A percentile compares a stretch with the other conserved stretches of the same genome.
phyloP scores from a whole-genome alignment of 2,888 invertebrate genomes.

The Polia nebulosa region DNA sequence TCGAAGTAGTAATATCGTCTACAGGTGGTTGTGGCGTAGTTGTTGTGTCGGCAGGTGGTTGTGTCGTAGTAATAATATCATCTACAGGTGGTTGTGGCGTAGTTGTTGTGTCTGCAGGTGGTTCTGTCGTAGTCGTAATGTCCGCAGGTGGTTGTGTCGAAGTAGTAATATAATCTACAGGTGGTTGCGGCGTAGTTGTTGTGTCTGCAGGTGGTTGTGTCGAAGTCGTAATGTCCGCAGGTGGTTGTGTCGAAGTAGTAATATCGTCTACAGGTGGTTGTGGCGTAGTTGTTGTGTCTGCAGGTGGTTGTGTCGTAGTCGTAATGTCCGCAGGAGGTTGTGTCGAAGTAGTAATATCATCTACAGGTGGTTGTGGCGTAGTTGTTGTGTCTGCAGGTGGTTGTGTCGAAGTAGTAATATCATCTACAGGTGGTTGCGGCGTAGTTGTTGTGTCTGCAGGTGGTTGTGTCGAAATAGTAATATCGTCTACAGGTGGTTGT shows the following conservation, averaged over 20 bases:
- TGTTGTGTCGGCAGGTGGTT: neutral
- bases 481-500: neutral
- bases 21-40: neutral
- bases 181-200: no score
- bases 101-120: neutral
- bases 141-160: neutral
- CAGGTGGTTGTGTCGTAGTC: neutral
- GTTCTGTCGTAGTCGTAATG: neutral
- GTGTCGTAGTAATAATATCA: neutral
- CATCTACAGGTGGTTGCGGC: neutral
- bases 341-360: neutral
- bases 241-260: no score
- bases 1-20: neutral
- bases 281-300: neutral
- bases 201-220: no score
- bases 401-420: neutral
- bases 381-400: neutral
- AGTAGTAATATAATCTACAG: no score
- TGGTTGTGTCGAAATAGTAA: neutral
- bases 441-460: neutral
- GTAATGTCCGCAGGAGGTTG: neutral
- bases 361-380: neutral
- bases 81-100: neutral
- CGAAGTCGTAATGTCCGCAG: no score
- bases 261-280: neutral